phyloP scores from a whole-genome alignment of 2,888 invertebrate species.

The Loripinus fragilis region DNA sequence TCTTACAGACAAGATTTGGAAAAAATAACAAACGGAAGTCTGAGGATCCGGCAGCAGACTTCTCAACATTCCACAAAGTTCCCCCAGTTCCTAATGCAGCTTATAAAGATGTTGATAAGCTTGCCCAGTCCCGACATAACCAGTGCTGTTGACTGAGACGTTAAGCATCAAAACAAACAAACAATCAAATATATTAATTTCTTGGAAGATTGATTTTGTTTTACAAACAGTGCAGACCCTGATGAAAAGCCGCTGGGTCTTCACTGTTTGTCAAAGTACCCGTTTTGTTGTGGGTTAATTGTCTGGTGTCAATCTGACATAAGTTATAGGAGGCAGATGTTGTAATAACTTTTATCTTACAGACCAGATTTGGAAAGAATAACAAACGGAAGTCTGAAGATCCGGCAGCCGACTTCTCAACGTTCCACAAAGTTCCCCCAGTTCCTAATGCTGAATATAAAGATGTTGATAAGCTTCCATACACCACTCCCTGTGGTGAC shows the following conservation, averaged over 20 bases:
- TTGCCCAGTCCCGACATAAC: too few species aligned
- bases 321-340: neutral
- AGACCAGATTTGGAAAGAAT: neutral
- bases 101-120: conserved; percentile 41
- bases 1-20: neutral
- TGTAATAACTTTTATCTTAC: neutral
- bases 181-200: too few species aligned
- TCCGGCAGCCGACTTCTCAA: conserved; percentile 29
- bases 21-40: neutral
- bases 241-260: neutral
- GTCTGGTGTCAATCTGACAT: too few species aligned
- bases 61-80: conserved; percentile 50
- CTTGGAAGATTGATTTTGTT: too few species aligned
- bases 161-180: too few species aligned
- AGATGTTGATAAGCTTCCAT: conserved; percentile 41
- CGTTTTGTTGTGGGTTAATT: neutral
- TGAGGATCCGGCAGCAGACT: conserved; percentile 14
- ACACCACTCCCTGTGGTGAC: conserved; percentile 37
- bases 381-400: conserved; percentile 1
- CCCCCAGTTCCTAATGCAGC: conserved; percentile 29
- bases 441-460: conserved; percentile 36
- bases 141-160: too few species aligned
- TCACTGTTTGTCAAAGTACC: neutral
- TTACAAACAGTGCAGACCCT: conserved; percentile 3
- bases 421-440: conserved; percentile 45